Evolutionary conservation across 30 jellyfish, hydroid and myxozoan genomes (phyloP).

Genomic region (Pseudorhiza aurosa): DNA sequence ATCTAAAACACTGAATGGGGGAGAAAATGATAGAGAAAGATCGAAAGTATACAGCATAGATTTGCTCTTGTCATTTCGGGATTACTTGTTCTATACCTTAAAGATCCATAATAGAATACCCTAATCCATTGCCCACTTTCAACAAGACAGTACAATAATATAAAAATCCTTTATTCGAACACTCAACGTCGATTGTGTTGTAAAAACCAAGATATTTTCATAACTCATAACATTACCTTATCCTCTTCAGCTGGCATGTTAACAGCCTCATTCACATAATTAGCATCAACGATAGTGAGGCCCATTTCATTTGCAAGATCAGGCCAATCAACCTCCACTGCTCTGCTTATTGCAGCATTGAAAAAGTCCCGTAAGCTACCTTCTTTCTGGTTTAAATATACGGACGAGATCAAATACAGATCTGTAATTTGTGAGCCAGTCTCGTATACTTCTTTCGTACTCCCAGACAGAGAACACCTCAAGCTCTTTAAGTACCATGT

Average conservation of each 20-base stretch:
- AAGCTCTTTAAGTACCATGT: conserved; percentile 64
- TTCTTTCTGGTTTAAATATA: conserved; percentile 7
- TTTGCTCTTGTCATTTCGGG: too few relatives aligned
- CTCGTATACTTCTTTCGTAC: conserved; percentile 91
- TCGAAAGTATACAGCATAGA: too few relatives aligned
- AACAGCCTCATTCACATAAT: conserved; percentile 47
- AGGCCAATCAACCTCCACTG: conserved; percentile 66
- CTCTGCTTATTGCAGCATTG: conserved; percentile 12
- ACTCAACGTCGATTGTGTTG: too few relatives aligned
- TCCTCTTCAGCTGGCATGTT: conserved; percentile 57
- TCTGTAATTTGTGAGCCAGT: conserved; percentile 96
- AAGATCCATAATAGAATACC: too few relatives aligned
- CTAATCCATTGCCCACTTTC: too few relatives aligned
- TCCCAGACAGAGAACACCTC: conserved; percentile 74
- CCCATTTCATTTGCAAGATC: conserved; percentile 94
- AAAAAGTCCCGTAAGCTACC: conserved; percentile 5
- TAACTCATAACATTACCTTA: conserved; percentile 62
- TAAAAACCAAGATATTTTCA: too few relatives aligned
- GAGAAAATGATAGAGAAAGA: too few relatives aligned
- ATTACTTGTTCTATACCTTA: too few relatives aligned
- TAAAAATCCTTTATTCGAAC: too few relatives aligned
- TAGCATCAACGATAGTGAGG: conserved; percentile 34
- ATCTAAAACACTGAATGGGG: too few relatives aligned
- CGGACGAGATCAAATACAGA: conserved; percentile 55
- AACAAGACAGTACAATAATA: too few relatives aligned